Percentiles rank a stretch among this genome's conserved stretches.
phyloP scores from a whole-genome alignment of 2,113 vertebrate genomes.

The Baryphthengus martii region DNA sequence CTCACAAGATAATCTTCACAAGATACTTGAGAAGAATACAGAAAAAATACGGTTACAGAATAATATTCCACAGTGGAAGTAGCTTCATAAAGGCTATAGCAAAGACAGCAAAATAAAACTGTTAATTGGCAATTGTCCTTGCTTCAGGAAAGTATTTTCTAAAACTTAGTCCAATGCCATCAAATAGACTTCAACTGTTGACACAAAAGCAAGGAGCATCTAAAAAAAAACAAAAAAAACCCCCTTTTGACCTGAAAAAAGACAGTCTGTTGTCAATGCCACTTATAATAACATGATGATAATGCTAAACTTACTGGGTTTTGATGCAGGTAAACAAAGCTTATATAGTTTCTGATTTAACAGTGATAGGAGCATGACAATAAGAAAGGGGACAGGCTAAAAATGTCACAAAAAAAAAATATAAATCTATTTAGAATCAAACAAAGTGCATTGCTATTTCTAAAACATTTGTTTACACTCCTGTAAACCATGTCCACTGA shows the following conservation, averaged over 20 bases:
- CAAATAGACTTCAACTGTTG: neutral
- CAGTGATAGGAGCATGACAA: neutral
- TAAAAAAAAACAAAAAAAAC: neutral
- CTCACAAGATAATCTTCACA: neutral
- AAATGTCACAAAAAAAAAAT: neutral
- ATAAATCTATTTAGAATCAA: neutral
- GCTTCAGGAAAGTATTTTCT: neutral
- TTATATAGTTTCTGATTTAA: neutral
- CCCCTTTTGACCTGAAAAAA: neutral
- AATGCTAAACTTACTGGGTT: neutral
- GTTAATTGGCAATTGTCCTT: neutral
- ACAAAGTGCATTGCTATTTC: neutral
- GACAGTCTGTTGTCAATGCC: neutral
- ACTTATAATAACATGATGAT: neutral
- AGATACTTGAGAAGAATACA: neutral
- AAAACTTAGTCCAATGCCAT: neutral
- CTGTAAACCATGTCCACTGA: no score
- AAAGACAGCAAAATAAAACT: neutral
- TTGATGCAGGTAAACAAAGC: neutral
- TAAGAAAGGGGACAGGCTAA: neutral
- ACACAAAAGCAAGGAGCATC: neutral
- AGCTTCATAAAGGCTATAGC: neutral
- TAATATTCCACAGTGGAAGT: neutral
- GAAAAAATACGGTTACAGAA: neutral
- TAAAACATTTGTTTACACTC: neutral